These are phyloP conservation scores for Mirza zaza DNA, from an alignment of 2,113 vertebrate genomes.

Conservation along the genomic window DNA sequence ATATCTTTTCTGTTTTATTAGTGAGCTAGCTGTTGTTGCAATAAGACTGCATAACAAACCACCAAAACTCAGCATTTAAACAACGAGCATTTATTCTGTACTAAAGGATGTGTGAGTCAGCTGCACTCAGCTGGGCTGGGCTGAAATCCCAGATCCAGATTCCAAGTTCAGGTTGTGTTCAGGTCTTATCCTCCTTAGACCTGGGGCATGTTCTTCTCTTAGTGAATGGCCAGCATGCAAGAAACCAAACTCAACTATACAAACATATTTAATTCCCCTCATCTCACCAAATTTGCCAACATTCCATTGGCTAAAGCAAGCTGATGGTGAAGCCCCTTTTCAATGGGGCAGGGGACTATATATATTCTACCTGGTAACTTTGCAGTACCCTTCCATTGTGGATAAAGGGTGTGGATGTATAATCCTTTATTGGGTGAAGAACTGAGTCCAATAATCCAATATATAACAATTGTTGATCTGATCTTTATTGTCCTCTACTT, in stretches of 20 bases:
- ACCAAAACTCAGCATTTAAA: not conserved
- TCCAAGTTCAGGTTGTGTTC: not conserved
- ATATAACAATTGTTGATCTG: not conserved
- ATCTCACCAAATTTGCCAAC: not conserved
- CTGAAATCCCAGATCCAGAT: not conserved
- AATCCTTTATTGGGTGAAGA: not conserved
- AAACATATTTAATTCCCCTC: not conserved
- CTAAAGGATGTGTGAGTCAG: not conserved
- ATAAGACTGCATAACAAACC: not conserved
- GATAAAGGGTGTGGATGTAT: not conserved
- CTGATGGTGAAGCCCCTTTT: not conserved
- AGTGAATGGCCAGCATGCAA: not conserved
- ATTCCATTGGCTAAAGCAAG: not conserved
- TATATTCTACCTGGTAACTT: not conserved
- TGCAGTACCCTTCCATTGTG: not conserved
- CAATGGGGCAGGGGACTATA: not conserved
- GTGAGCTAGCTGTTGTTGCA: not conserved
- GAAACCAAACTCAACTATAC: not conserved
- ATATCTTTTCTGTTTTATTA: not conserved
- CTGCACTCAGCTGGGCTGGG: not conserved
- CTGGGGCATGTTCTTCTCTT: not conserved
- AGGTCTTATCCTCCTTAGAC: not conserved
- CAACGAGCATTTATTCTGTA: not conserved
- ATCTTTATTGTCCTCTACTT: slow-evolving; percentile 25
- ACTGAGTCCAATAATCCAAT: not conserved